These are phyloP conservation scores for Hestina assimilis DNA, from an alignment of 1,140 invertebrate species.

Conservation along the genomic window DNA sequence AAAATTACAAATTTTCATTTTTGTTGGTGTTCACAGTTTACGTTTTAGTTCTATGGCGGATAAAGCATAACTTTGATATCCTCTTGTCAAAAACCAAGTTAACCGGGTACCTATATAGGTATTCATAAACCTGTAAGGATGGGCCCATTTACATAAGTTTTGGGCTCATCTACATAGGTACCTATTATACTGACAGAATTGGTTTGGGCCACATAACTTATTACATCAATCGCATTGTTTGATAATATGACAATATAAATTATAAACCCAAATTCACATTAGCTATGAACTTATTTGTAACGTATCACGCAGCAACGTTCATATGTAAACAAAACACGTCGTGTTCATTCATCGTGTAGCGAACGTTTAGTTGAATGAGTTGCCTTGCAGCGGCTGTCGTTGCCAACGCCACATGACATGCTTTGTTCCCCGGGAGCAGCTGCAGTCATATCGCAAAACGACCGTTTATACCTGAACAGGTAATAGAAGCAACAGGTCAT, in stretches of 20 bases:
- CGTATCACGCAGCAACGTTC: slow-evolving; percentile 1
- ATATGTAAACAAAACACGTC: slow-evolving; percentile 57
- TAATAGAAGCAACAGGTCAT: slow-evolving; percentile 73
- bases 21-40: too few species aligned
- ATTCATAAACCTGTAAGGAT: too few species aligned
- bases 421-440: slow-evolving; percentile 61
- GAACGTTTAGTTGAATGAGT: slow-evolving; percentile 52
- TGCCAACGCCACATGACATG: slow-evolving; percentile 47
- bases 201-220: too few species aligned
- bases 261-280: background rate
- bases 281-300: background rate
- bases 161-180: background rate
- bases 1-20: too few species aligned
- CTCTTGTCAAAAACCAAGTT: too few species aligned
- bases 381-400: slow-evolving; percentile 34
- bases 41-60: too few species aligned
- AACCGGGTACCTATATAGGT: background rate
- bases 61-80: too few species aligned
- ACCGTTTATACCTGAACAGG: slow-evolving; percentile 69
- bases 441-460: slow-evolving; percentile 55
- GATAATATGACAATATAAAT: background rate
- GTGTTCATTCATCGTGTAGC: slow-evolving; percentile 52
- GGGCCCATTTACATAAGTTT: background rate
- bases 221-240: background rate
- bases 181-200: too few species aligned